These are phyloP conservation scores for Andrena bucephala DNA, from an alignment of 2,888 invertebrate genomes.

Conservation along the genomic window DNA sequence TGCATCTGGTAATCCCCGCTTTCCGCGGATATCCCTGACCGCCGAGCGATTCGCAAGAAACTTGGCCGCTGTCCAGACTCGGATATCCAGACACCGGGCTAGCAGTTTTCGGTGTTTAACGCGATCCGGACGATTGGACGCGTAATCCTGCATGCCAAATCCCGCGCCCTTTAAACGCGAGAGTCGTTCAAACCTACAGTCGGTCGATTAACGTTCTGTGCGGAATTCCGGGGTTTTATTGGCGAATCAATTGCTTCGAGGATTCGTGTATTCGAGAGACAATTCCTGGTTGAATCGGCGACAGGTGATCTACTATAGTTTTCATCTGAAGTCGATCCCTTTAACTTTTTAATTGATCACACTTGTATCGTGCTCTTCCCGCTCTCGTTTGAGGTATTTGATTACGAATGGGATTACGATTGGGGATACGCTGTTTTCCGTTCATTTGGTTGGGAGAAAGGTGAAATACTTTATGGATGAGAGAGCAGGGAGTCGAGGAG, in stretches of 20 bases:
- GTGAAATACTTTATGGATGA: background rate
- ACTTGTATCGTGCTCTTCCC: no score
- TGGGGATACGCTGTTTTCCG: no score
- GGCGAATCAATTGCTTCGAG: constrained; percentile 36
- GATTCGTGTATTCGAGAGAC: background rate
- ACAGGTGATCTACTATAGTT: no score
- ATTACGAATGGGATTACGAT: no score
- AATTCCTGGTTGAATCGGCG: background rate
- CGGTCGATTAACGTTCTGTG: constrained; percentile 39
- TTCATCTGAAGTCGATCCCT: background rate
- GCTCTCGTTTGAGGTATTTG: no score
- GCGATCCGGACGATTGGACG: constrained; percentile 58
- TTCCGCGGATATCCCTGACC: constrained; percentile 72
- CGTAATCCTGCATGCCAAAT: constrained; percentile 61
- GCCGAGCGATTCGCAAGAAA: constrained; percentile 75
- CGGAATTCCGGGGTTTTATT: constrained; percentile 34
- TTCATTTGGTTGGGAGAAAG: background rate
- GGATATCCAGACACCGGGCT: constrained; percentile 38
- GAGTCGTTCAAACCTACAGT: constrained; percentile 29
- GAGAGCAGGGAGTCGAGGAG: background rate
- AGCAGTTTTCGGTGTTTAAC: constrained; percentile 59
- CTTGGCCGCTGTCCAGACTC: constrained; percentile 76
- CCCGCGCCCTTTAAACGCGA: constrained; percentile 56
- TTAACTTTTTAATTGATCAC: background rate
- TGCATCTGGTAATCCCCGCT: constrained; percentile 74